These are phyloP conservation scores for Leptodactylus fallax DNA, from an alignment of 2,797 vertebrate genomes.

Conservation along the genomic window DNA sequence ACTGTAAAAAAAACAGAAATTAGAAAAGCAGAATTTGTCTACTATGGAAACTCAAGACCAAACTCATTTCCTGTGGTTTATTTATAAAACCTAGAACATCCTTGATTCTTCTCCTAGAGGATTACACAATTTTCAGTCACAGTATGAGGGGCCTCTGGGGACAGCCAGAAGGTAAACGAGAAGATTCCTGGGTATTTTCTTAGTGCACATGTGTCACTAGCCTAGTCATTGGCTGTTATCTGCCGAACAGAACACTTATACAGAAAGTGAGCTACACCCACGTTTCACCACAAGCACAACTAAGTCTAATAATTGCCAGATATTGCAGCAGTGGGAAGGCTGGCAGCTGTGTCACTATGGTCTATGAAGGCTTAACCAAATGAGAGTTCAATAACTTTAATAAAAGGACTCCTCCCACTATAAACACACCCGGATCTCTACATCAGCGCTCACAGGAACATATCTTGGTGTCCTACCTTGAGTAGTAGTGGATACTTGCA, in stretches of 20 bases:
- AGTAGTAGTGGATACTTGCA: conserved; percentile 98
- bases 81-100: not conserved
- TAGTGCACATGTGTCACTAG: not conserved
- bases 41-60: conserved; percentile 57
- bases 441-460: not conserved
- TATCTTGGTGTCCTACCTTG: conserved; percentile 80
- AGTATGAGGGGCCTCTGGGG: not conserved
- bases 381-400: too few relatives aligned
- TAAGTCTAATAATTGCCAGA: too few relatives aligned
- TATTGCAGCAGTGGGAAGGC: too few relatives aligned
- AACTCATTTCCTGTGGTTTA: conserved; percentile 60
- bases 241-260: too few relatives aligned
- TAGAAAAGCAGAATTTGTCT: conserved; percentile 57
- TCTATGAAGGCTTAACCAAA: too few relatives aligned
- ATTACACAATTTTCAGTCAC: not conserved
- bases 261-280: too few relatives aligned
- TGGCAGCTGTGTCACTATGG: too few relatives aligned
- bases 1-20: conserved; percentile 35
- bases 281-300: too few relatives aligned
- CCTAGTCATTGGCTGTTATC: not conserved
- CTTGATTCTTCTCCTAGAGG: conserved; percentile 33
- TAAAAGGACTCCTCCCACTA: not conserved
- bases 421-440: not conserved
- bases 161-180: not conserved
- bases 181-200: not conserved